Evolutionary conservation across 2,888 invertebrate genomes (phyloP).

Genomic region (Agonopterix heracliana): DNA sequence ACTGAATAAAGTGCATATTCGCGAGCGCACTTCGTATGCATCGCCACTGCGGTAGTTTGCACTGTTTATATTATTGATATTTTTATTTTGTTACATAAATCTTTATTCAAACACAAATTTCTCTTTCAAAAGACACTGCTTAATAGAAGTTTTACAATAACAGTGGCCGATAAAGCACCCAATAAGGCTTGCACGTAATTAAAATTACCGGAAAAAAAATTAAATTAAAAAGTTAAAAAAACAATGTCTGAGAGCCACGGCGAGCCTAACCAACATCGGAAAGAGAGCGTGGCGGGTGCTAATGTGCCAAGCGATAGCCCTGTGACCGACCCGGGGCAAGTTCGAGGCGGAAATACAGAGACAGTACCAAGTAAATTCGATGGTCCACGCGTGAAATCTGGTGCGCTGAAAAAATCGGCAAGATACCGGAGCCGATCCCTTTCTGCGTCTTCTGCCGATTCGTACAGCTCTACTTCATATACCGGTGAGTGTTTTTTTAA

Average conservation of each 20-base stretch:
- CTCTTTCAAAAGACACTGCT: background rate
- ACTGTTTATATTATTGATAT: conserved; percentile 49
- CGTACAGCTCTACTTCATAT: conserved; percentile 89
- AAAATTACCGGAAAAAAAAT: conserved; percentile 9
- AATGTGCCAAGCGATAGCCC: conserved; percentile 82
- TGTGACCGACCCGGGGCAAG: conserved; percentile 85
- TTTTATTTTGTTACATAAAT: conserved; percentile 26
- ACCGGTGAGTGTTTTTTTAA: conserved; percentile 59
- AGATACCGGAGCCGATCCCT: conserved; percentile 92
- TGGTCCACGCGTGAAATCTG: conserved; percentile 74
- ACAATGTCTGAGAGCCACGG: conserved; percentile 62
- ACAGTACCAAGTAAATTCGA: conserved; percentile 66
- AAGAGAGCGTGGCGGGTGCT: conserved; percentile 57
- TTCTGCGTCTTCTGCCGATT: conserved; percentile 96
- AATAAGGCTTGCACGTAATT: conserved; percentile 4
- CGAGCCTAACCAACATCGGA: conserved; percentile 50
- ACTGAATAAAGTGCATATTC: conserved; percentile 19
- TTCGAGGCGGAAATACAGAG: conserved; percentile 52
- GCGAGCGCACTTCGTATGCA: conserved; percentile 18
- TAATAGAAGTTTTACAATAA: too few species aligned
- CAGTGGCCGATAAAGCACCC: too few species aligned
- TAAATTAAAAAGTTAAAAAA: conserved; percentile 13
- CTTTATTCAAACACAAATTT: conserved; percentile 1
- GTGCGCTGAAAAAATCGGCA: conserved; percentile 90
- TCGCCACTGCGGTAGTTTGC: conserved; percentile 35